Evolutionary conservation across 2,113 vertebrate species (phyloP), one percentile per base, ranked within the genome.

Genomic region (Clupea harengus): DNA sequence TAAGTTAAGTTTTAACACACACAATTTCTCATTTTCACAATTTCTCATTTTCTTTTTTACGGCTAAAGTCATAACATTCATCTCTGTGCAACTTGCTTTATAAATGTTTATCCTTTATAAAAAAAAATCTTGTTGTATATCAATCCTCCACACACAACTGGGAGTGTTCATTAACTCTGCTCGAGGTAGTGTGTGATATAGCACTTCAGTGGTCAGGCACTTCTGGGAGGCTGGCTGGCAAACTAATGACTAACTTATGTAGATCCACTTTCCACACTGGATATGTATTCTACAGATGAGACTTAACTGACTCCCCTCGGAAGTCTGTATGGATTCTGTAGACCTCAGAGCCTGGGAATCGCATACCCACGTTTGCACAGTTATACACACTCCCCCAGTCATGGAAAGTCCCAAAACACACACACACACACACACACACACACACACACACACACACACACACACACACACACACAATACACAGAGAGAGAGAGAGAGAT

Each of bases 261-360:
- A 13, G 72, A 78, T 78, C 72, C 72, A 39, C 32, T 78, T 78
- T 78, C 72, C 72, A 44, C 72, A 72, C 7, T 72, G 64, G 64
- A 25, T 72, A 72, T 72, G 64, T 13, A 13, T 32, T 72, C 64
- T 28, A 32, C 72, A 78, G 72, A 78, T 78, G 72, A 78, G 72
- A 72, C 5, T 78, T 78, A 32, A 78, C 25, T 78, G 72, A 78
- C 25, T 78, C 72, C 72, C 64, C 11, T 32, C 39, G 72, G 72
- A 78, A 78, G 64, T 78, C 72, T 78, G 72, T 78, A 78, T 32
- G 72, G 32, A 39, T 78, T 78, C 72, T 78, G 72, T 32, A 78
- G 72, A 32, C 72, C 72, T 39, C 72, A 6, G 72, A 32, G 28
- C 32, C 72, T 39, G 72, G 72, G 72, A 78, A 39, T 78, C 28